Conservation (phyloP, 2,113 vertebrate species). For the Trogon melanurus region DNA sequence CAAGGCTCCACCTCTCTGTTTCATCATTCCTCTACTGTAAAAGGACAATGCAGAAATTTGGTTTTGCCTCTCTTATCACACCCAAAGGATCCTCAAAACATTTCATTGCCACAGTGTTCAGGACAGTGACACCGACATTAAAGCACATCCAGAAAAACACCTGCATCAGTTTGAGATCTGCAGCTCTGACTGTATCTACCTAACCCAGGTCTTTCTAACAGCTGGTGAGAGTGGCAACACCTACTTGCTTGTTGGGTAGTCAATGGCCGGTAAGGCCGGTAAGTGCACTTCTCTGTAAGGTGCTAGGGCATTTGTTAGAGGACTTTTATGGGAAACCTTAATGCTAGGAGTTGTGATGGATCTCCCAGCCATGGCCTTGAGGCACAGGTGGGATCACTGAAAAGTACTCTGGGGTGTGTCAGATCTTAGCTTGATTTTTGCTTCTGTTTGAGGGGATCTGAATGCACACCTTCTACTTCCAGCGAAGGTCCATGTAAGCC, state of each 20-base stretch:
- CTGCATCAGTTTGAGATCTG: background rate
- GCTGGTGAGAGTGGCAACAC: background rate
- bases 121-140: background rate
- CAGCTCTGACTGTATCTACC: background rate
- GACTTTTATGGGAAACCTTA: background rate
- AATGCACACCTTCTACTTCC: background rate
- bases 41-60: background rate
- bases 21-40: background rate
- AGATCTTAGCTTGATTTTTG: background rate
- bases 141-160: background rate
- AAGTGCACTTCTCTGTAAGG: background rate
- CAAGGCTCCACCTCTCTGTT: background rate
- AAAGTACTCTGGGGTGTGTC: background rate
- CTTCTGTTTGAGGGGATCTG: background rate
- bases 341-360: background rate
- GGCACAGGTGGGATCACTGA: background rate
- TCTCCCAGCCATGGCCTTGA: background rate
- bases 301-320: background rate
- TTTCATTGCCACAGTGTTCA: background rate
- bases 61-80: background rate
- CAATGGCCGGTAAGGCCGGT: accelerated
- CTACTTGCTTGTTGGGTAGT: background rate
- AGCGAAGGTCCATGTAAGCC: background rate
- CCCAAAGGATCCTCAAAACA: background rate
- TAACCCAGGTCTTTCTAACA: background rate